Conservation (phyloP, 1,140 invertebrate species). For the Maconellicoccus hirsutus region DNA sequence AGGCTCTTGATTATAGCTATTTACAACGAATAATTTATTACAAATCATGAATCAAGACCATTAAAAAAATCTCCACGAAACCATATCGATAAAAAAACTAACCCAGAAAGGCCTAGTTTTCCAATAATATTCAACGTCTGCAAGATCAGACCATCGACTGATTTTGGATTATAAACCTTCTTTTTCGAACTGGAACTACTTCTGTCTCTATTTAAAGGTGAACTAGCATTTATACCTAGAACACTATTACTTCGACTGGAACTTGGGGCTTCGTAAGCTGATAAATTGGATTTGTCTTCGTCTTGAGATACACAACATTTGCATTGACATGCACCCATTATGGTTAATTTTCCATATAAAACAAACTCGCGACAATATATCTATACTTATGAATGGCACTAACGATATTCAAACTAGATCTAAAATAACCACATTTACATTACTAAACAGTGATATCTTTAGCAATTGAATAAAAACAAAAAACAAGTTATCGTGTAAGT, state of each 20-base stretch:
- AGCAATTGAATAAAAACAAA: not conserved
- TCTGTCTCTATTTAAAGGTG: not conserved
- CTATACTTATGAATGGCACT: not conserved
- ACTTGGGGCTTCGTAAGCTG: conserved; percentile 1
- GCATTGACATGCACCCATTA: conserved; percentile 16
- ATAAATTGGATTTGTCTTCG: conserved; percentile 12
- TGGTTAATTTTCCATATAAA: not conserved
- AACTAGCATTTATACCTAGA: not conserved
- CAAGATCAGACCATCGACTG: not conserved
- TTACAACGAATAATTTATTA: too few relatives aligned
- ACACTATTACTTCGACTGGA: conserved; percentile 17
- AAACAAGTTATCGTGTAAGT: conserved; percentile 7
- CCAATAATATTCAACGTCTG: conserved; percentile 11
- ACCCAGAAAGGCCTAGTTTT: conserved; percentile 17
- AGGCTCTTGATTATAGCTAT: conserved; percentile 23
- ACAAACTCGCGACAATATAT: not conserved
- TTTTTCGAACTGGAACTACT: not conserved
- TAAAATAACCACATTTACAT: not conserved
- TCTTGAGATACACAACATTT: conserved; percentile 4
- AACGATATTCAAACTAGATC: not conserved
- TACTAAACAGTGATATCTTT: not conserved
- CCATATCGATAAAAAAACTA: not conserved
- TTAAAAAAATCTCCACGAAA: not conserved
- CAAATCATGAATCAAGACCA: too few relatives aligned
- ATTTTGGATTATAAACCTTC: not conserved